Evolutionary conservation across 2,113 vertebrate genomes (phyloP), one percentile per base, ranked within the genome.

Genomic region (Cynoglossus semilaevis): DNA sequence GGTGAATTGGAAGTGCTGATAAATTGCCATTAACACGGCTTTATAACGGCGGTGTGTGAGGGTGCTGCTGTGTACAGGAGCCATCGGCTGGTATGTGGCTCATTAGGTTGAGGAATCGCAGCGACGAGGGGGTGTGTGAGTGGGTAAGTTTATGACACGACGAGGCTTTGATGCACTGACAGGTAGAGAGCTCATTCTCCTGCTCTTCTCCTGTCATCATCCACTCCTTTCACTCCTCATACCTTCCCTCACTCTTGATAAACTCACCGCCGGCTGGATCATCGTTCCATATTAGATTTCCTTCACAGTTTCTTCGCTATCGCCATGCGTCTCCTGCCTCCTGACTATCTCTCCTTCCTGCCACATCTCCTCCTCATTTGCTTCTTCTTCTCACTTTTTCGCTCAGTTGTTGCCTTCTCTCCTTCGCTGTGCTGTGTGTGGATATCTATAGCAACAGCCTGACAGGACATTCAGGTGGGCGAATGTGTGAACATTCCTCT

Each of bases 371-470:
- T 65, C 58, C 57, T 80, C 59, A 57, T 80, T 79, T 77, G 65
- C 63, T 75, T 61, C 67, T 58, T 67, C 76, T 52, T 60, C 66
- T 84, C 60, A 56, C 74, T 77, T 49, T n/a, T 60, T 49, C 1
- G 8, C 50, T 67, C 63, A 53, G 61, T 56, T 17, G 36, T 52
- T 75, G 63, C 64, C 70, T 75, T 70, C 72, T 82, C 68, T 64
- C 70, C 53, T 70, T 81, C 38, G 35, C 76, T 58, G 66, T 38
- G 57, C 66, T 68, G 37, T 46, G 50, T 29, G 55, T 63, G 69
- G 82, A 82, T 91, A 90, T 89, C 86, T 90, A 90, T 90, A 88
- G 89, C 86, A 88, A 85, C 83, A 79, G 75, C 74, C 76, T 83
- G 82, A 84, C 86, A 88, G 80, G 80, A 87, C 80, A 72, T 63